Conservation (phyloP, 2,797 vertebrate species). For the Botia almorhae region DNA sequence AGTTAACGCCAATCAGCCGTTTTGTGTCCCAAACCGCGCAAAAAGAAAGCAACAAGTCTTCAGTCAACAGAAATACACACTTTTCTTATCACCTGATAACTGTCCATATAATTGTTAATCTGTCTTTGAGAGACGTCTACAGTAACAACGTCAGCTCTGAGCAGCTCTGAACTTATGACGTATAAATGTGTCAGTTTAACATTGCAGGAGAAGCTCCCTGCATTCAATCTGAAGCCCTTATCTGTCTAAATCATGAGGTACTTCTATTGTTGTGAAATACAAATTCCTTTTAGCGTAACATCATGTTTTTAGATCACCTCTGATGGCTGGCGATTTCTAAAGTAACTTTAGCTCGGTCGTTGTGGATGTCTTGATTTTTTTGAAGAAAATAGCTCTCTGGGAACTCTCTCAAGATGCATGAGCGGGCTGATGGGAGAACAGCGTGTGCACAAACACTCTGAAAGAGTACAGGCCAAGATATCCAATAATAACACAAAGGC, state of each 20-base stretch:
- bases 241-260: conserved; percentile 10
- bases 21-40: background rate
- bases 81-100: background rate
- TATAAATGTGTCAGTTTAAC: background rate
- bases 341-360: background rate
- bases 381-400: background rate
- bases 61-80: background rate
- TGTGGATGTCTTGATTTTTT: background rate
- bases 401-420: conserved; percentile 20
- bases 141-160: background rate
- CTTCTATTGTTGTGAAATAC: conserved; percentile 11
- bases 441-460: conserved; percentile 10
- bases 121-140: background rate
- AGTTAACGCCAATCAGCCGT: background rate
- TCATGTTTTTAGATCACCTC: conserved; percentile 13
- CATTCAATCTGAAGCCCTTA: conserved; percentile 21
- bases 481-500: background rate
- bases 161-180: conserved; percentile 7
- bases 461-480: conserved; percentile 12
- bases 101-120: background rate
- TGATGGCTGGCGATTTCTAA: background rate
- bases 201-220: background rate
- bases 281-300: background rate
- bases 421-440: conserved; percentile 13
- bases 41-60: background rate